Base-by-base conservation (phyloP, 1,140 invertebrate species). In the Drosophila ogumai region DNA sequence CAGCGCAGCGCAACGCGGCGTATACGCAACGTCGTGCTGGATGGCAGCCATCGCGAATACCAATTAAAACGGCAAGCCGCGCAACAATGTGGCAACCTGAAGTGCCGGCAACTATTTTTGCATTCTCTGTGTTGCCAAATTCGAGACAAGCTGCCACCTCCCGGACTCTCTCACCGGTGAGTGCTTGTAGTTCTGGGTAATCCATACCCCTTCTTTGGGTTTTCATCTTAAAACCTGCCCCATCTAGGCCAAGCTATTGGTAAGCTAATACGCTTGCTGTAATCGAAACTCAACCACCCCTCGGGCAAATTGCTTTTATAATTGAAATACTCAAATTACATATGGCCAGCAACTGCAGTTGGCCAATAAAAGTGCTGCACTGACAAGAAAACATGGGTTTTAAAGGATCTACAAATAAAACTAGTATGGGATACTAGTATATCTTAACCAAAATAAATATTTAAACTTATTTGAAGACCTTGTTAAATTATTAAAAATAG, bases 251-350 rank as follows among this genome's bases (percentile, higher is more conserved):
- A 57, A 58, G 28, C 61, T 74, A 86, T 63, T 66, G 71, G 75
- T 76, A 76, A 86, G 63, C 63, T 87, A 79, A 86, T 82, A 82
- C 65, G 47, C 36, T 44, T 47, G 78, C 81, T 84, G 81, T 82
- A 76, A 84, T 56, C 78, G 72, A 49, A 54, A 60, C 60, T 64
- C 25, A 31, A 9, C 41, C 34, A 59, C 9, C 28, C 55, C 41
- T 55, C 12, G 15, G 55, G 72, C 60, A 69, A 68, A 90, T 88
- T 84, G 77, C 75, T 78, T 86, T 79, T 88, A 75, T 90, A 90
- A 90, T 88, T 84, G 86, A 90, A 90, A 81, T 81, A 61, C 77
- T 88, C 77, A 49, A 72, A 81, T 90, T 90, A 90, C 76, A 71
- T 77, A 71, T 72, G 41, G 40, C 38, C 41, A 75, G 38, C 19